Evolutionary conservation across 2,888 invertebrate species (phyloP), one percentile per base, ranked within the genome.

Genomic region (Norana najaformis): DNA sequence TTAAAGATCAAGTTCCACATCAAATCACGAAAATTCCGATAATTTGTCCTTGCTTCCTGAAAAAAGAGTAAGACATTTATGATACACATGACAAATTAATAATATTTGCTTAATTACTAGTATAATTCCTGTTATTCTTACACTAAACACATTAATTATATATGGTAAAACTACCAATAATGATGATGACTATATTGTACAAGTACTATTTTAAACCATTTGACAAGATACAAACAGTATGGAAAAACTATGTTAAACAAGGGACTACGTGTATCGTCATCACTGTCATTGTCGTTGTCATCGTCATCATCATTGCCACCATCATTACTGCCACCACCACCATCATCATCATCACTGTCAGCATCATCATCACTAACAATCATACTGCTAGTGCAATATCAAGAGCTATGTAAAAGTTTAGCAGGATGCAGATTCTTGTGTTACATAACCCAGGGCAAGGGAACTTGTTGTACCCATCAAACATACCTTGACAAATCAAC

Each of bases 1-100:
- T 93, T 93, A 93, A 93, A 94, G 13, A 94, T 93, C 90, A 95
- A 93, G 91, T 95, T 94, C 93, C 93, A 94, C 89, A 95, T 94
- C 88, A 95, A 92, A 91, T 95, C 95, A 41, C 93, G 93, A 92
- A 95, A 95, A 91, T 93, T 94, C 88, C 93, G 92, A 93, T 95
- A 94, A 37, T 94, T 94, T 37, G 93, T 93, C 90, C 94, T 93
- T 1, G 94, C 93, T 38, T 94, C 95, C 94, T 95, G 93, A 85
- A 85, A 35, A 85, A 85, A 36, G 35, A 85, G 18, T 14, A 85
- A 20, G 23, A 53, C 37, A 85, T 36, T 16, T 35, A 53, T 53
- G 23, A 53, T 53, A 85, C 37, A 36, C 35, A 85, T n/a, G 23
- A 85, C 23, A n/a, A n/a, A n/a, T 85, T 36, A n/a, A 85, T n/a